A percentile compares a stretch with the other conserved stretches of the same genome.
phyloP scores from a whole-genome alignment of 30 jellyfish, hydroid and myxozoan species.

The Nemopilema nomurai region DNA sequence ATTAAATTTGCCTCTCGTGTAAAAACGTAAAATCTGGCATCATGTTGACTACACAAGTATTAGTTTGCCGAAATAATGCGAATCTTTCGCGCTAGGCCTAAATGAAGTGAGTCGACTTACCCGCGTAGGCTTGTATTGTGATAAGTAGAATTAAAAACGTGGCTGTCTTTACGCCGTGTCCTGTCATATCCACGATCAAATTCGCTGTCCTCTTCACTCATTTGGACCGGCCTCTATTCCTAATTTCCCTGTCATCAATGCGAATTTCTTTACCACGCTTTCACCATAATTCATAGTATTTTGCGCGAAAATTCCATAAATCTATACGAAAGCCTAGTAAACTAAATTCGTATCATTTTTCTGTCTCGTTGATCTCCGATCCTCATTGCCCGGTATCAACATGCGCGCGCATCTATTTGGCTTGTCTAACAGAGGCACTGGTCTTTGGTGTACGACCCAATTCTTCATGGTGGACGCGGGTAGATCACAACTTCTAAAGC shows the following conservation, averaged over 20 bases:
- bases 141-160: constrained; percentile 17
- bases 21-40: too few species aligned
- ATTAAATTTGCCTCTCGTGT: too few species aligned
- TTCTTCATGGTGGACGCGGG: constrained; percentile 58
- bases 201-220: constrained; percentile 25
- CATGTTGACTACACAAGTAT: too few species aligned
- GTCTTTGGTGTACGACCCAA: constrained; percentile 63
- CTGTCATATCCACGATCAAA: constrained; percentile 39
- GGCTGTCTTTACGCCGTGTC: constrained; percentile 17
- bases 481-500: constrained; percentile 37
- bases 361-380: constrained; percentile 12
- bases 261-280: not conserved
- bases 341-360: constrained; percentile 54
- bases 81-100: too few species aligned
- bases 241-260: not conserved
- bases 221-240: constrained; percentile 14
- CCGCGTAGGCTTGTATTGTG: constrained; percentile 7
- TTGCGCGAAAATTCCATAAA: not conserved
- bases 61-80: too few species aligned
- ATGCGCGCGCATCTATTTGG: constrained; percentile 62
- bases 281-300: not conserved
- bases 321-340: constrained; percentile 7
- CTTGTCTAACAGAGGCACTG: constrained; percentile 16
- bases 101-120: constrained; percentile 10
- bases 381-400: constrained; percentile 29